Base-by-base conservation (phyloP, 2,113 vertebrate genomes). In the Illadopsis cleaveri region DNA sequence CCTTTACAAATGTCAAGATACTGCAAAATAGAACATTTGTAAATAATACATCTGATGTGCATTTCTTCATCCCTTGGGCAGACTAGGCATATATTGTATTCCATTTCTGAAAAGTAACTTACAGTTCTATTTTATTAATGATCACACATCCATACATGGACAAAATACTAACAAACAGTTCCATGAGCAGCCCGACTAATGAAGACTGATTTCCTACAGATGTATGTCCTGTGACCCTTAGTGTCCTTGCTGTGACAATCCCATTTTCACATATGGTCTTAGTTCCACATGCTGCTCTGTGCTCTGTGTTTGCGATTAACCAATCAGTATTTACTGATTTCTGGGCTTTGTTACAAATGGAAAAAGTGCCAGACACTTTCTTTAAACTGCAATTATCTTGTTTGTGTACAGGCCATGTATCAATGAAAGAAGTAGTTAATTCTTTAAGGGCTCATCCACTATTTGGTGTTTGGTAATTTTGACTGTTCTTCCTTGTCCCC, bases 1-100 rank as follows among this genome's bases (percentile, higher is more conserved):
- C 80, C 90, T 96, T 97, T 94, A 87, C 91, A 88, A 97, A 97
- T 95, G 95, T 97, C 91, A 97, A 97, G 89, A 89, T 50, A 35
- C 66, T 90, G 75, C 38, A 95, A 96, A 96, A 86, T 80, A 15
- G 57, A 95, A 47, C 91, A 64, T 95, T 97, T 97, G 78, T 95
- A 96, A 96, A 94, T 95, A 94, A 95, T 96, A 73, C 38, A 81
- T 96, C 85, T 95, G 77, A 82, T 72, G 30, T 88, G 24, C 44
- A 64, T 92, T 95, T 91, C 50, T 91, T 93, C 45, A 57, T 94
- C 86, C 64, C 54, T 94, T 94, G 87, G 61, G 45, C 50, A 91
- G 80, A 57, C 44, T 72, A 64, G 60, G 30, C 82, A 42, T 77
- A 64, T 61, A 62, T 65, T 80, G 18, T 89, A 48, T 95, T 87